These are phyloP conservation scores for Grus americana DNA, from an alignment of 2,113 vertebrate genomes.

Conservation along the genomic window DNA sequence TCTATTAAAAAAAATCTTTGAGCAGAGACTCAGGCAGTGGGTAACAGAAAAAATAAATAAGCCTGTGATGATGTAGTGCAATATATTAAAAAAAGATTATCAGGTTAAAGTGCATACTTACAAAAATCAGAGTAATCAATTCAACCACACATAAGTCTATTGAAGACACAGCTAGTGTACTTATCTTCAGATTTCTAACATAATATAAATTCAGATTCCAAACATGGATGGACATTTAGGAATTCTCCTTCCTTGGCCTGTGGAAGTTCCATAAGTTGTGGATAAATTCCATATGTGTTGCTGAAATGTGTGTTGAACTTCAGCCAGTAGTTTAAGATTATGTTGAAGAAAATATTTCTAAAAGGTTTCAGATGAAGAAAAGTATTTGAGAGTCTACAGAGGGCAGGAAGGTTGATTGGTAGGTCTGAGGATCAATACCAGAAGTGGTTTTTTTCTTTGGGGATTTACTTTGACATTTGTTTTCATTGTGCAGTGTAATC, in stretches of 20 bases:
- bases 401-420: constrained; percentile 23
- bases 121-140: constrained; percentile 27
- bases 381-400: constrained; percentile 40
- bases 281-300: constrained; percentile 64
- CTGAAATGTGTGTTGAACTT: constrained; percentile 53
- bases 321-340: constrained; percentile 57
- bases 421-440: constrained; percentile 52
- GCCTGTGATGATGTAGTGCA: neutral
- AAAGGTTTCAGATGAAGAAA: constrained; percentile 63
- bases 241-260: constrained; percentile 45
- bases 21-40: neutral
- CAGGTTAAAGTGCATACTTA: neutral
- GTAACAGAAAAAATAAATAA: neutral
- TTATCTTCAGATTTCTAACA: neutral
- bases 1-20: neutral
- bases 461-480: constrained; percentile 66
- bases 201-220: constrained; percentile 3
- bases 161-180: neutral
- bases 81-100: constrained; percentile 2
- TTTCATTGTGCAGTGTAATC: constrained; percentile 65
- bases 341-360: constrained; percentile 52
- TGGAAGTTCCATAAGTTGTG: constrained; percentile 30
- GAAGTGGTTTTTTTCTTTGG: constrained; percentile 42
- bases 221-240: neutral
- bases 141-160: neutral